phyloP scores from a whole-genome alignment of 2,888 invertebrate species.

The Platypus cylindrus region DNA sequence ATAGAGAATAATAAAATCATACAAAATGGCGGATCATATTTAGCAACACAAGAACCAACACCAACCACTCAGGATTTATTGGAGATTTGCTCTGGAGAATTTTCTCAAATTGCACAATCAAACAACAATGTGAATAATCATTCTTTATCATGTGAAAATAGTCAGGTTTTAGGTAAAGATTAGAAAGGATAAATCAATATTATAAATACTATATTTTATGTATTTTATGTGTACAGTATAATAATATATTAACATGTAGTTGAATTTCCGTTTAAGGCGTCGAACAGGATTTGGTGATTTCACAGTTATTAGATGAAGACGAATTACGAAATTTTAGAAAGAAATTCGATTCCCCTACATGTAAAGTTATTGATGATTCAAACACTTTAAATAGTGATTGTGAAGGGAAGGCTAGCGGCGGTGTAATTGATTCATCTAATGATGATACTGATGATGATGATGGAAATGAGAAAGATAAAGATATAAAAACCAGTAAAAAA shows the following conservation, averaged over 20 bases:
- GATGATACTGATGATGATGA: conserved; percentile 25
- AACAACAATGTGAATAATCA: too few species aligned
- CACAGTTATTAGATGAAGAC: conserved; percentile 28
- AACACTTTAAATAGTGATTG: conserved; percentile 10
- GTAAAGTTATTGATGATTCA: conserved; percentile 8
- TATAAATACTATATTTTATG: too few species aligned
- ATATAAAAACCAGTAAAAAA: too few species aligned
- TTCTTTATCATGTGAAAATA: too few species aligned
- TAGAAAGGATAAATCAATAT: too few species aligned
- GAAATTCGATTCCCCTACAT: conserved; percentile 26
- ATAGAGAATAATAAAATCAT: too few species aligned
- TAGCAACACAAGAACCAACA: conserved; percentile 3
- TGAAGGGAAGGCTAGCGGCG: conserved; percentile 22
- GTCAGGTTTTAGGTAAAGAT: too few species aligned
- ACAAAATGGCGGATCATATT: too few species aligned
- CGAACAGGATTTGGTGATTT: conserved; percentile 28
- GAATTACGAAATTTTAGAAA: conserved; percentile 28
- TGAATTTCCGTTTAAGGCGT: conserved; percentile 20
- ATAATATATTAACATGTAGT: conserved; percentile 11
- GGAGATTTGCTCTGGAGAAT: conserved; percentile 30
- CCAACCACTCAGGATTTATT: conserved; percentile 28
- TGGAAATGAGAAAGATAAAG: conserved; percentile 14
- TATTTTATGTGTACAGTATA: too few species aligned
- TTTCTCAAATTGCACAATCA: conserved; percentile 21
- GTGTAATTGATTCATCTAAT: conserved; percentile 25